Evolutionary conservation across 2,888 invertebrate species (phyloP).

Genomic region (Diogma glabrata): DNA sequence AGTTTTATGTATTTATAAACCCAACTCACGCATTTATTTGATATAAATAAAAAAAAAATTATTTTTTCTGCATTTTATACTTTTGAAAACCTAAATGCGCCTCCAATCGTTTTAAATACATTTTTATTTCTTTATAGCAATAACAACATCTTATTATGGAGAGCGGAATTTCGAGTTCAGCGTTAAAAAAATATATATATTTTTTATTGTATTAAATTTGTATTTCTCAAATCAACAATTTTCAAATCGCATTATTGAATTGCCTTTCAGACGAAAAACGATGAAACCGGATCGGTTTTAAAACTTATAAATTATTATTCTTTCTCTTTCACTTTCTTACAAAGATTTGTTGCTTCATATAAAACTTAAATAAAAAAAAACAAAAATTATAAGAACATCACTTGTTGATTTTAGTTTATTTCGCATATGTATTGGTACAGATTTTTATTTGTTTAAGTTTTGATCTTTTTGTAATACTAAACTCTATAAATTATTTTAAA

Average conservation of each 20-base stretch:
- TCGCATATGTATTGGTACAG: no score
- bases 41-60: not conserved
- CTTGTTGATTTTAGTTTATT: conserved; percentile 6
- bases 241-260: conserved; percentile 9
- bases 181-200: conserved; percentile 8
- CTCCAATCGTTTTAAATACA: not conserved
- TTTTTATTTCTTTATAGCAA: no score
- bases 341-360: no score
- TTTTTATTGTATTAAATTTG: no score
- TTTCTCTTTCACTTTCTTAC: conserved; percentile 4
- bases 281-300: conserved; percentile 10
- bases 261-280: not conserved
- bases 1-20: conserved; percentile 4
- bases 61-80: conserved; percentile 5
- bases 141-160: not conserved
- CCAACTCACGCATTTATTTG: conserved; percentile 6
- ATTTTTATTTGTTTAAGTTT: no score
- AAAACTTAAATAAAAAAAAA: no score
- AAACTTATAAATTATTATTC: not conserved
- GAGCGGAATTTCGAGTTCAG: conserved; percentile 8
- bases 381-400: conserved; percentile 1
- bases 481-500: no score
- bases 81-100: conserved; percentile 1
- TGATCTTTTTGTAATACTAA: no score
- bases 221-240: conserved; percentile 10